Evolutionary conservation across 2,113 vertebrate genomes (phyloP).

Genomic region (Dasyornis broadbenti): DNA sequence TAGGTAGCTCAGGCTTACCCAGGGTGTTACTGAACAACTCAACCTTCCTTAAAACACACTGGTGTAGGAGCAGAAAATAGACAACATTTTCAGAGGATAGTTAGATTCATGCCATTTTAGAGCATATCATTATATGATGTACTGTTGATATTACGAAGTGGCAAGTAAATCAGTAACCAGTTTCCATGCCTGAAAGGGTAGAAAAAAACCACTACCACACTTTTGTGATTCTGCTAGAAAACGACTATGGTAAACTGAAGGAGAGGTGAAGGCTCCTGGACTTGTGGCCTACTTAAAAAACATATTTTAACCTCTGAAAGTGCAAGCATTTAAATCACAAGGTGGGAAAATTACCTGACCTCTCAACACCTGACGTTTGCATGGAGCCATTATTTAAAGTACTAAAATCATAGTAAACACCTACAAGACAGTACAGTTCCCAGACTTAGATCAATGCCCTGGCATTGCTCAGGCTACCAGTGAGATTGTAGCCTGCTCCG

Average conservation of each 20-base stretch:
- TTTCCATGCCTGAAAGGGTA: neutral
- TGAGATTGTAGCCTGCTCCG: neutral
- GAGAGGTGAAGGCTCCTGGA: too few relatives aligned
- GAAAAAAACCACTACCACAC: neutral
- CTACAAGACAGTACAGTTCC: neutral
- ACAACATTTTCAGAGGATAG: neutral
- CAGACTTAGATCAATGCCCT: neutral
- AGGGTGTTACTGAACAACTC: neutral
- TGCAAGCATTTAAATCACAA: neutral
- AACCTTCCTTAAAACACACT: neutral
- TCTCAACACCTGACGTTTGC: neutral
- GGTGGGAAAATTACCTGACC: neutral
- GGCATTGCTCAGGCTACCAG: neutral
- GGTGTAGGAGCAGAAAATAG: neutral
- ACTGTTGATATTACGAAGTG: neutral
- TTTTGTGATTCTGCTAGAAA: neutral
- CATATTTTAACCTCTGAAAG: neutral
- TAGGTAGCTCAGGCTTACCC: neutral
- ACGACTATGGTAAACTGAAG: neutral
- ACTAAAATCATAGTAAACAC: neutral
- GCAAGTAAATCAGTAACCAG: neutral
- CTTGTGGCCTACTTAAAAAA: neutral
- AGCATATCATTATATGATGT: neutral
- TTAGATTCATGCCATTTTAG: neutral
- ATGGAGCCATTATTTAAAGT: neutral